These are phyloP conservation scores for Synanthedon myopaeformis DNA, from an alignment of 2,888 invertebrate genomes.

Conservation along the genomic window DNA sequence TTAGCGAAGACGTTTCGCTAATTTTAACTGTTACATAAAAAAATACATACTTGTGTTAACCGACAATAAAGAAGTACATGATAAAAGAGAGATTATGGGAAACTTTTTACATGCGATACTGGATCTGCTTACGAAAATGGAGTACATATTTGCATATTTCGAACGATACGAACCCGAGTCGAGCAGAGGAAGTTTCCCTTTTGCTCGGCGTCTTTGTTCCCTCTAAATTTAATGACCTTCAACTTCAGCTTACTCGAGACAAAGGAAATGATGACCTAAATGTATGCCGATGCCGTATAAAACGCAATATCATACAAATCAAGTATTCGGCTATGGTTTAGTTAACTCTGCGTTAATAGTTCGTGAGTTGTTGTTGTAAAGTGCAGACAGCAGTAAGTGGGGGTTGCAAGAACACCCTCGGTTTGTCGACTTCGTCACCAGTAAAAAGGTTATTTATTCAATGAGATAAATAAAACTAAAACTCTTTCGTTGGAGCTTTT, in stretches of 20 bases:
- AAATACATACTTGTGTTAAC: conserved; percentile 1
- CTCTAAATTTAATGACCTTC: conserved; percentile 16
- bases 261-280: conserved; percentile 12
- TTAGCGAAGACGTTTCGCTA: too few relatives aligned
- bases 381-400: not conserved
- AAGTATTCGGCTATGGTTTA: not conserved
- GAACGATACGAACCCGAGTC: conserved; percentile 23
- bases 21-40: too few relatives aligned
- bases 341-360: not conserved
- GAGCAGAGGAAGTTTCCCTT: conserved; percentile 22
- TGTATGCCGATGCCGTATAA: not conserved
- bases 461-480: too few relatives aligned
- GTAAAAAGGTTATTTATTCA: conserved; percentile 5
- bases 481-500: too few relatives aligned
- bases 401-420: not conserved
- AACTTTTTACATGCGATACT: conserved; percentile 28
- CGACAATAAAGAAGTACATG: conserved; percentile 7
- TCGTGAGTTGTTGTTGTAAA: not conserved
- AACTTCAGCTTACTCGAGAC: conserved; percentile 14
- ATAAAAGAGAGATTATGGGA: conserved; percentile 27
- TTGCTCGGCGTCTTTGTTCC: conserved; percentile 17
- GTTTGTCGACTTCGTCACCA: conserved; percentile 17
- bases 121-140: conserved; percentile 29
- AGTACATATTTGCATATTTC: conserved; percentile 38
- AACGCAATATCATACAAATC: not conserved